Base-by-base conservation (phyloP, 1,140 invertebrate genomes). In the Druon quercuslanigerum region DNA sequence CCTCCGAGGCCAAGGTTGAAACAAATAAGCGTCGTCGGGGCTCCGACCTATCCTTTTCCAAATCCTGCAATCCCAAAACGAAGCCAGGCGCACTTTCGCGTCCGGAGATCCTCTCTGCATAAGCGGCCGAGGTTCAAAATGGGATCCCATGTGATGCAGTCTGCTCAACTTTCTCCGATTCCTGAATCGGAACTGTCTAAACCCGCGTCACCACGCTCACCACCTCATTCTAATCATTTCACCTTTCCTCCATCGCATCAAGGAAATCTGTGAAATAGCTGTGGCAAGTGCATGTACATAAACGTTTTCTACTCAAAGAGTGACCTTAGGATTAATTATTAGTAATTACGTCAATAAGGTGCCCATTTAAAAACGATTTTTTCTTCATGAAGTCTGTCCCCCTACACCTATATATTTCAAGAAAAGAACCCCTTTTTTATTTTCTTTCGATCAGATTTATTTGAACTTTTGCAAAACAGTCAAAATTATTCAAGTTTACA, bases 171-270 rank as follows among this genome's bases (percentile, higher is more conserved):
- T 56, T 95, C 94, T 50, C 95, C 95, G 12, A 95, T 95, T 50
- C 93, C 94, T 52, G 94, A 95, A 82, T 95, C 94, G 16, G 95
- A 95, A n/a, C 90, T 95, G 2, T 95, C 94, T 5, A 95, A 95
- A 90, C 94, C 95, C 0, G 93, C 93, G 4, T 95, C 94, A 71
- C 94, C 94, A 17, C 90, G 93, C 81, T 93, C 91, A 71, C 87
- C 92, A 77, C 90, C 89, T 14, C 88, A 92, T 73, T 52, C 82
- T 1, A 80, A 80, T 60, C 84, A 85, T 46, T 91, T 90, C 50
- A 78, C 85, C 7, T 88, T 89, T 75, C 87, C 90, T 13, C 85
- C 87, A 9, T 77, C 83, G 33, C 82, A 78, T 70, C 11, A 16
- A 46, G 40, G 40, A 46, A 46, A 46, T 46, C 6, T 46, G 40